A percentile compares a stretch with the other conserved stretches of the same genome.
Evolutionary conservation across 2,113 vertebrate genomes (phyloP).

Genomic region (Anguilla japonica): DNA sequence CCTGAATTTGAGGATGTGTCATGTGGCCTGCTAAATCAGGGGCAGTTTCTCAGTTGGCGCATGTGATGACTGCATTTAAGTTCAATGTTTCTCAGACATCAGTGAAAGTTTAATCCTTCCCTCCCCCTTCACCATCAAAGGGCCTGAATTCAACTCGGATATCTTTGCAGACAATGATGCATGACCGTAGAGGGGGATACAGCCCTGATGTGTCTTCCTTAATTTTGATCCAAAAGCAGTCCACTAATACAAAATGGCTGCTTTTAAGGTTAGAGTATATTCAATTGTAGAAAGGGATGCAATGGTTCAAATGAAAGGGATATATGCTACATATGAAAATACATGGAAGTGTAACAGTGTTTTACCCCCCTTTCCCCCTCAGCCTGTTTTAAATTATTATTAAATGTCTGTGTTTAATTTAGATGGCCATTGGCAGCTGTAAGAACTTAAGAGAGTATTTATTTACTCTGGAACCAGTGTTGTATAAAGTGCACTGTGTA

Average conservation of each 20-base stretch:
- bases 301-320: slow-evolving; percentile 21
- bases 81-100: neutral
- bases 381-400: neutral
- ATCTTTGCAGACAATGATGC: slow-evolving; percentile 5
- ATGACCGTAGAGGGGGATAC: neutral
- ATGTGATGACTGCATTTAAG: slow-evolving; percentile 8
- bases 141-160: slow-evolving; percentile 24
- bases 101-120: neutral
- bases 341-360: neutral
- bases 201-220: slow-evolving; percentile 15
- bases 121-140: neutral
- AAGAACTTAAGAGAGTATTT: neutral
- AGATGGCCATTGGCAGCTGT: neutral
- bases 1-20: neutral
- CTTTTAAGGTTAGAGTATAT: slow-evolving; percentile 42
- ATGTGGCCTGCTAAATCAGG: neutral
- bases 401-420: too few species aligned
- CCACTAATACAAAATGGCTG: slow-evolving; percentile 37
- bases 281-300: slow-evolving; percentile 35
- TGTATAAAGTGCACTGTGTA: too few species aligned
- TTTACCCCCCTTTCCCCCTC: neutral
- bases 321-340: neutral
- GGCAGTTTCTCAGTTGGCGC: neutral
- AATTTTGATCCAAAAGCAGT: slow-evolving; percentile 38
- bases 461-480: neutral